A percentile compares a stretch with the other conserved stretches of the same genome.
phyloP scores from a whole-genome alignment of 2,888 invertebrate genomes.

The Eremobia ochroleuca region DNA sequence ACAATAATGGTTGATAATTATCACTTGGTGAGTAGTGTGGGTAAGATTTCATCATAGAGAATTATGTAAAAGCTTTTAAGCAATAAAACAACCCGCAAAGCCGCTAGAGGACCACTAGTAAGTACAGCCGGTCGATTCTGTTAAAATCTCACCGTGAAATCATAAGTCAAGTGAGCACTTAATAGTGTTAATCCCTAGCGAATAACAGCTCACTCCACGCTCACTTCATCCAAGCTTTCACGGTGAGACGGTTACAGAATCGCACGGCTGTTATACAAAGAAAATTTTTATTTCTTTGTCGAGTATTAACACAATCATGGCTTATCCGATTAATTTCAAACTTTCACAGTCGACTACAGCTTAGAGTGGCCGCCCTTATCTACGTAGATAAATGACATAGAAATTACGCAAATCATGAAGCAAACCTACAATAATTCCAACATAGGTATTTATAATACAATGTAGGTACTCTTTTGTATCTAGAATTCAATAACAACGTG shows the following conservation, averaged over 20 bases:
- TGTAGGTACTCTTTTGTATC: constrained; percentile 7
- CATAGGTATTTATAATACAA: neutral
- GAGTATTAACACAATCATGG: constrained; percentile 35
- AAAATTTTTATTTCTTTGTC: constrained; percentile 53
- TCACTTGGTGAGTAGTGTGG: neutral
- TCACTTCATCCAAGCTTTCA: too few species aligned
- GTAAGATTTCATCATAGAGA: neutral
- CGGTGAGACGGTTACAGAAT: too few species aligned
- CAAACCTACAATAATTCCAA: neutral
- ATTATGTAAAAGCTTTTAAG: constrained; percentile 20
- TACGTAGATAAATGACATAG: neutral
- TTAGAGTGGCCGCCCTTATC: constrained; percentile 26
- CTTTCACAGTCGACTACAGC: constrained; percentile 43
- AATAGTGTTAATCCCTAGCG: too few species aligned
- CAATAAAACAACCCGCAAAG: constrained; percentile 22
- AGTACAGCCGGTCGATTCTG: too few species aligned
- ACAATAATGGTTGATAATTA: constrained; percentile 14
- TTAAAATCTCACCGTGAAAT: too few species aligned
- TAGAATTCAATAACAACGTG: constrained; percentile 21
- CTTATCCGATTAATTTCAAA: constrained; percentile 50
- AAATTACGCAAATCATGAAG: constrained; percentile 25
- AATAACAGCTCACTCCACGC: too few species aligned
- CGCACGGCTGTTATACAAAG: constrained; percentile 23
- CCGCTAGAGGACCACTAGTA: constrained; percentile 1
- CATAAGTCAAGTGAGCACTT: too few species aligned